Evolutionary conservation across 2,113 vertebrate species (phyloP), one percentile per base, ranked within the genome.

Genomic region (Poeciliopsis retropinna): DNA sequence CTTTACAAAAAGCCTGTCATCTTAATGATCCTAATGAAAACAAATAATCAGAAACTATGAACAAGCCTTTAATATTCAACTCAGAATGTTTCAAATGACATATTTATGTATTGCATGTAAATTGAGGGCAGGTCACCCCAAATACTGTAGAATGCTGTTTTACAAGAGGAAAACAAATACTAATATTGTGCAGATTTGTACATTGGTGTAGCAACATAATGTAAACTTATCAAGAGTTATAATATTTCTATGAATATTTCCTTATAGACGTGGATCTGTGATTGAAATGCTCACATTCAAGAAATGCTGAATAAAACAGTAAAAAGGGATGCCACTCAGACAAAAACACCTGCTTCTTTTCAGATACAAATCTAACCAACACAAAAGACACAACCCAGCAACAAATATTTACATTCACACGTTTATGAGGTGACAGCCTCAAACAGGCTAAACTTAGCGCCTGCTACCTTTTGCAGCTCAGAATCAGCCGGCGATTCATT

Each of bases 401-500:
- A 30, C 30, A 57, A 76, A 69, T 34, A 64, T 41, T 41, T 15
- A 41, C 39, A 41, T 41, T 41, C 39, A 5, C 12, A 65, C 47
- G 5, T 32, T 68, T 14, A 5, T 67, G 57, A 60, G 67, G 74
- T 79, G 61, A 39, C 27, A 28, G 63, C 60, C 13, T 85, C 44
- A 75, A 87, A 80, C 44, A 66, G 34, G 63, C 73, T 77, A 63
- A 76, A 83, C 71, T 62, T 37, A 5, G 29, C 19, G 1, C 57
- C 37, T 15, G n/a, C 54, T 60, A 63, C 63, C 57, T 4, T 0
- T 25, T 31, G 32, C 13, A 60, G 60, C 71, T 74, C 34, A 39
- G 78, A 79, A 27, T 51, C 63, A 54, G 28, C 51, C 9, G 9
- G 67, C 34, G 74, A 76, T 37, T 76, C 72, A 68, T 79, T 85